Evolutionary conservation across 1,140 invertebrate genomes (phyloP).

Genomic region (Andricus grossulariae): DNA sequence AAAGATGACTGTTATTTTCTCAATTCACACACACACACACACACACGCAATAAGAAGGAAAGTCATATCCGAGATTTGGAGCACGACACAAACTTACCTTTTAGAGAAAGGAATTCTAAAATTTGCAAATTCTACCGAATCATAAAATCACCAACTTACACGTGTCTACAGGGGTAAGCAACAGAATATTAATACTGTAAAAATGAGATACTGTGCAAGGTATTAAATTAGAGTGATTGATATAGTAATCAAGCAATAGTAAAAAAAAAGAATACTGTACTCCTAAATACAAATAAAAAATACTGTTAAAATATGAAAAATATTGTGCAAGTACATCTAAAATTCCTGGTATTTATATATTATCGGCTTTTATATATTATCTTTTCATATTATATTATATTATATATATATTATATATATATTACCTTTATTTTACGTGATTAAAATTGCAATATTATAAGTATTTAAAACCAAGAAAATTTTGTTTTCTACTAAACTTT

Average conservation of each 20-base stretch:
- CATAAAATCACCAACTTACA: constrained; percentile 20
- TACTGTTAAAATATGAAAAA: not conserved
- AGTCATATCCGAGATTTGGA: not conserved
- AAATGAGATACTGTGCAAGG: constrained; percentile 22
- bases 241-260: not conserved
- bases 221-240: constrained; percentile 13
- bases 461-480: too few species aligned
- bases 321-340: not conserved
- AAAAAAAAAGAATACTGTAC: not conserved
- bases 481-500: too few species aligned
- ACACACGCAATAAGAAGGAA: constrained; percentile 7
- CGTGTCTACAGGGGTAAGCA: constrained; percentile 22
- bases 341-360: not conserved
- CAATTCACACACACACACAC: not conserved
- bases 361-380: not conserved
- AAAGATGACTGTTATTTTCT: not conserved
- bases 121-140: constrained; percentile 20
- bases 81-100: constrained; percentile 33
- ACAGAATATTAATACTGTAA: constrained; percentile 8
- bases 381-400: not conserved
- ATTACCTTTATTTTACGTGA: too few species aligned
- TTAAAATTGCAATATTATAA: too few species aligned
- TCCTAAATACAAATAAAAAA: not conserved
- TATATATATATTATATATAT: not conserved
- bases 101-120: constrained; percentile 19